Conservation (phyloP, 2,797 vertebrate genomes). For the Epinephelus coioides region DNA sequence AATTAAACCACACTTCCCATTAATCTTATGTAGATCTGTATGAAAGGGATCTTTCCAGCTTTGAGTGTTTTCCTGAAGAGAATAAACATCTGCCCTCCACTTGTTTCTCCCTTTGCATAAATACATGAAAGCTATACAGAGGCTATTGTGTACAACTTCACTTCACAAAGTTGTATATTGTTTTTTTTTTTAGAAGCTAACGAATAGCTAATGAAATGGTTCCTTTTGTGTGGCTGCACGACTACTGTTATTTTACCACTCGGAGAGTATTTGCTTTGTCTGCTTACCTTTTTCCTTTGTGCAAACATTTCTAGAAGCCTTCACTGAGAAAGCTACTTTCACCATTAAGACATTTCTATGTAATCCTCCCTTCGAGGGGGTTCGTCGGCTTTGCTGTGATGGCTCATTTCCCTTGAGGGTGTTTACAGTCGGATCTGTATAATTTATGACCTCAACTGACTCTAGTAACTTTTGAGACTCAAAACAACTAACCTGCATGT, state of each 20-base stretch:
- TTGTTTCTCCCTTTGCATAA: not conserved
- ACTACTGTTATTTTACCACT: not conserved
- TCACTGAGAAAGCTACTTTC: not conserved
- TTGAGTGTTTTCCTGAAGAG: not conserved
- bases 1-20: not conserved
- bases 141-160: not conserved
- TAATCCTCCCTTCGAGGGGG: not conserved
- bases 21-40: not conserved
- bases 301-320: not conserved
- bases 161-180: too few species aligned
- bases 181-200: not conserved
- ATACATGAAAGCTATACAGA: not conserved
- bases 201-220: not conserved
- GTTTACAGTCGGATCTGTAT: not conserved
- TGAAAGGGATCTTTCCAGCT: not conserved
- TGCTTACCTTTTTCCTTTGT: not conserved
- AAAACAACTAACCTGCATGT: not conserved
- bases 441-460: not conserved
- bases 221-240: not conserved
- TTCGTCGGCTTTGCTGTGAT: not conserved
- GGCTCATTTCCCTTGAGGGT: not conserved
- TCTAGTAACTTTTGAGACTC: not conserved
- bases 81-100: constrained; percentile 2
- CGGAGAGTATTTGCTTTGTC: not conserved
- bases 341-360: not conserved